Base-by-base conservation (phyloP, 2,888 invertebrate species). In the Lucinisca nassula region DNA sequence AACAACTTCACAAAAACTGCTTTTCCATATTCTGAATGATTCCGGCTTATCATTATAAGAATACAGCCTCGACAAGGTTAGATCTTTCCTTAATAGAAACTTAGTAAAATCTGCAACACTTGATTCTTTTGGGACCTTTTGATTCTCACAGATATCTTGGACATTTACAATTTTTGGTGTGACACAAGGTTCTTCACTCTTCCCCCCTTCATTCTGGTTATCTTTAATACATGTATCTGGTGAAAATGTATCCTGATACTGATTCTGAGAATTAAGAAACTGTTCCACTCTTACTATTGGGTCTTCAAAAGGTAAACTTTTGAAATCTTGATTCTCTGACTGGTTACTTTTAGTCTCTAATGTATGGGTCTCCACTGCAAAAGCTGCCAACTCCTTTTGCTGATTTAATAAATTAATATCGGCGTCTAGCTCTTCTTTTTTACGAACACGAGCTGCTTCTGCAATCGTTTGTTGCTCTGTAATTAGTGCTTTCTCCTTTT, bases 71-170 rank as follows among this genome's bases (percentile, higher is more conserved):
- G 72, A 79, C 12, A 79, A n/a, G 21, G 61, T 35, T 3, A 79
- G 40, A 27, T 79, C 79, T 30, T 79, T 79, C 45, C 51, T 79
- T 3, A 79, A 32, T 17, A 81, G 58, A 37, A 74, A 81, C 32
- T 55, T 73, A 70, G 27, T 30, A 27, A 61, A 21, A 61, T 61
- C 61, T 10, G 24, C 61, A 27, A 30, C 17, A 61, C 17, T 10
- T 27, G 61, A 61, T 61, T 61, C 61, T 30, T 61, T 4, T 30
- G 24, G 24, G 21, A 55, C 10, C 4, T 4, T 21, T 55, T 55
- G 3, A 55, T 14, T 21, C n/a, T 55, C 4, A 55, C n/a, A 55
- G 27, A 58, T 27, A n/a, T 55, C 55, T 55, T 55, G 55, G 8
- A 14, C 21, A 10, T 61, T 27, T 27, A 21, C 17, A 10, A 30